Base-by-base conservation (phyloP, 1,140 invertebrate species). In the Zaprionus nigranus region DNA sequence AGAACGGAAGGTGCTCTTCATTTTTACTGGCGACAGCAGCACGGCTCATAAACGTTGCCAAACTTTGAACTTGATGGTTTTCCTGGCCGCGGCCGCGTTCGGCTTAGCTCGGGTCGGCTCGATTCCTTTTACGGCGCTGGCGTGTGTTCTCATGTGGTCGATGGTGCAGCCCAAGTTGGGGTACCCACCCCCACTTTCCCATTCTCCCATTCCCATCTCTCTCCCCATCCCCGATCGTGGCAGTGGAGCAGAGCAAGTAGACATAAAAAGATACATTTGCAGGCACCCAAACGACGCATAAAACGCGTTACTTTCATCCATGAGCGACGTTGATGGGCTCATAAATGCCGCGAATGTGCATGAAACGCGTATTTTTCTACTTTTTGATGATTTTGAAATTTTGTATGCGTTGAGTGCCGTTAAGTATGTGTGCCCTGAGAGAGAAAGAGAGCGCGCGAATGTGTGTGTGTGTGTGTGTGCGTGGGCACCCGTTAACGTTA, bases 261-360 rank as follows among this genome's bases (percentile, higher is more conserved):
- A 84, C 84, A 88, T 88, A 88, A 88, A 88, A 88, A 88, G 85
- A 88, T 88, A 88, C 86, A 90, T 90, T 90, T 90, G 86, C 86
- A 90, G 81, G 58, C 85, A 90, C 85, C 85, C 82, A 90, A 90
- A 90, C 82, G 85, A 85, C 86, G 85, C 79, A 90, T 90, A 90
- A 90, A 90, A 90, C 85, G 85, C 85, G 86, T 90, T 90, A 90
- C 85, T 85, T 90, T 90, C 85, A 90, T 88, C 84, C 85, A 90
- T 90, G 86, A 90, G 86, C 85, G 85, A 90, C 90, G 85, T 91
- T 91, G 90, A 91, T 91, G 90, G 90, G 90, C 84, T 91, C 90
- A 91, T 91, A 90, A 91, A 91, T 86, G 90, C 79, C 82, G 84
- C 84, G 75, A 88, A 91, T 91, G 88, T 91, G 85, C 86, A 90